Evolutionary conservation across 2,113 vertebrate species (phyloP).

Genomic region (Sigmodon hispidus): DNA sequence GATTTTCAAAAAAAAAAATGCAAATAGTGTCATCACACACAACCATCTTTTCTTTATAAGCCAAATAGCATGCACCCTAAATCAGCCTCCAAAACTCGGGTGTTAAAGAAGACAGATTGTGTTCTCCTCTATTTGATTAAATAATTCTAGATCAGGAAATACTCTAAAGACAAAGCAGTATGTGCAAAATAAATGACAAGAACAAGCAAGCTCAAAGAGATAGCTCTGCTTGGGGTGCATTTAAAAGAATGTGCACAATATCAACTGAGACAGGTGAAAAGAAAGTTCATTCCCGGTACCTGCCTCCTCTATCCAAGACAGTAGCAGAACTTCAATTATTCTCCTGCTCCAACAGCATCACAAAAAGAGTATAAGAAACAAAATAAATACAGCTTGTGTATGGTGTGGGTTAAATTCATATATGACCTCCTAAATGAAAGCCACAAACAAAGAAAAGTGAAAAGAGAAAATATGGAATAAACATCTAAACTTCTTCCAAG

Average conservation of each 20-base stretch:
- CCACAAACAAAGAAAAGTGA: not conserved
- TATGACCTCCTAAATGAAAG: not conserved
- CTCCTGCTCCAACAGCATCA: not conserved
- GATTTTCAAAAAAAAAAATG: conserved; percentile 54
- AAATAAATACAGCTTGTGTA: not conserved
- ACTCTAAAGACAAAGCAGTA: conserved; percentile 47
- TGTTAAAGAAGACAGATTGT: conserved; percentile 62
- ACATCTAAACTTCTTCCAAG: conserved; percentile 11
- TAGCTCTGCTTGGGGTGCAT: not conserved
- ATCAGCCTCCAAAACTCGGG: conserved; percentile 56
- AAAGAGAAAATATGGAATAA: conserved; percentile 48
- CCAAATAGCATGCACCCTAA: conserved; percentile 13
- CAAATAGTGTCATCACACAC: conserved; percentile 28
- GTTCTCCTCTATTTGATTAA: conserved; percentile 59
- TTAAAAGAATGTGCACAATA: conserved; percentile 1
- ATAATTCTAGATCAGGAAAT: conserved; percentile 65
- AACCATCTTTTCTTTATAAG: conserved; percentile 50
- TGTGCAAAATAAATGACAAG: conserved; percentile 52
- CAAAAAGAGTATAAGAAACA: not conserved
- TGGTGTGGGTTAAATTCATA: not conserved
- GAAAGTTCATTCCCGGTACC: not conserved
- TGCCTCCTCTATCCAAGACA: conserved; percentile 16
- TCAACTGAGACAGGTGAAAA: conserved; percentile 53
- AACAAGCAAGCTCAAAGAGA: conserved; percentile 28
- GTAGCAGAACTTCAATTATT: conserved; percentile 35